Base-by-base conservation (phyloP, 2,797 vertebrate genomes). In the Halcyon chelicuti region DNA sequence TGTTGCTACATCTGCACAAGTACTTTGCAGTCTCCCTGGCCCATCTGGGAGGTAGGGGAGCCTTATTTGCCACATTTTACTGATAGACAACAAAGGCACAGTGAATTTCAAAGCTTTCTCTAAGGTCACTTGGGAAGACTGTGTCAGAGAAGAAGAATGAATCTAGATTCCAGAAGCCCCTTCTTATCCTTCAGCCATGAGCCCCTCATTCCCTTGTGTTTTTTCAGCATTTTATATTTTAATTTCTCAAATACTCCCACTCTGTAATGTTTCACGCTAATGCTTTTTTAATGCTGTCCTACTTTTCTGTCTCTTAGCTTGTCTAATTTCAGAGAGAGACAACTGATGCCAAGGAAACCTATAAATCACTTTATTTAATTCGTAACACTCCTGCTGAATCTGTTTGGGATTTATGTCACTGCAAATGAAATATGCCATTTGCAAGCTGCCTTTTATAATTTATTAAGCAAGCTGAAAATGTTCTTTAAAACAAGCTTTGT, bases 401-500 rank as follows among this genome's bases (percentile, higher is more conserved):
- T 86, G 70, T 73, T 93, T 79, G 31, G 39, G 86, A 76, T 94
- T 88, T 92, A 58, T 90, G 58, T 76, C 80, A 72, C 73, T 81
- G 55, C 2, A 2, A 88, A 84, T 86, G 66, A 95, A 95, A 92
- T 81, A 44, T 70, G 51, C 40, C 42, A 70, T 72, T 95, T 90
- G 49, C 55, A 92, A 81, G 42, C 25, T 84, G 68, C 66, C 55
- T 78, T 84, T 92, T 88, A 86, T 92, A 88, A 96, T 95, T 94
- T 86, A 94, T 92, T 94, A 88, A 90, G 47, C 39, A 86, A 62
- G 67, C 22, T 70, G 82, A 84, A 90, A 95, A 81, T 61, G 23
- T 93, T 95, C 88, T 74, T 77, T 90, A 47, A 95, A 95, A 86
- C 33, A 55, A 93, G 60, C 25, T 93, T 93, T 93, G 92, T 70